phyloP scores from a whole-genome alignment of 2,113 vertebrate genomes.

The Microcebus murinus region DNA sequence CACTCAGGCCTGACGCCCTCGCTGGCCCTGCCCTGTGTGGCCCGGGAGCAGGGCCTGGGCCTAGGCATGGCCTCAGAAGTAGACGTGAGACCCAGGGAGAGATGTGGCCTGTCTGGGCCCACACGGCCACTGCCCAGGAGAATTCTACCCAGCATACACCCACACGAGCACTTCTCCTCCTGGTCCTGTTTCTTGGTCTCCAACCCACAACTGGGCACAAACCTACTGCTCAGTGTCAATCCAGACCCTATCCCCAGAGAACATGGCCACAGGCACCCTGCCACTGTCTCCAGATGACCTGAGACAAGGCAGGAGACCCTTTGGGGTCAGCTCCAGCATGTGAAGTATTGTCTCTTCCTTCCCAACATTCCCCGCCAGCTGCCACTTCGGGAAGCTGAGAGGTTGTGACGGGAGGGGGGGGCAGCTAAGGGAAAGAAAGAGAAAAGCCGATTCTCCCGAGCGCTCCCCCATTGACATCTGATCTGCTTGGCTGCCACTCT shows the following conservation, averaged over 20 bases:
- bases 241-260: neutral
- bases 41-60: no score
- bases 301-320: neutral
- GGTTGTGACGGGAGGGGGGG: rapidly evolving
- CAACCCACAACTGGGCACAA: neutral
- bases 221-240: rapidly evolving
- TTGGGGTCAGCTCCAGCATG: neutral
- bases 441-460: neutral
- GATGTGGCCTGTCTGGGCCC: no score
- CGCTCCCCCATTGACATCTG: conserved; percentile 48
- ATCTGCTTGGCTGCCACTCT: neutral
- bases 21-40: neutral
- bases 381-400: neutral
- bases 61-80: neutral
- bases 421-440: neutral
- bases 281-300: neutral
- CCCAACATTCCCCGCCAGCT: neutral
- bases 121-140: neutral
- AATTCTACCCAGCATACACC: neutral
- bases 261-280: neutral
- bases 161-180: rapidly evolving
- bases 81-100: neutral
- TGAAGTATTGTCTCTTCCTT: neutral
- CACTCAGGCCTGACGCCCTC: rapidly evolving
- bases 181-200: neutral